Evolutionary conservation across 2,888 invertebrate species (phyloP).

Genomic region (Heliconius ismenius): DNA sequence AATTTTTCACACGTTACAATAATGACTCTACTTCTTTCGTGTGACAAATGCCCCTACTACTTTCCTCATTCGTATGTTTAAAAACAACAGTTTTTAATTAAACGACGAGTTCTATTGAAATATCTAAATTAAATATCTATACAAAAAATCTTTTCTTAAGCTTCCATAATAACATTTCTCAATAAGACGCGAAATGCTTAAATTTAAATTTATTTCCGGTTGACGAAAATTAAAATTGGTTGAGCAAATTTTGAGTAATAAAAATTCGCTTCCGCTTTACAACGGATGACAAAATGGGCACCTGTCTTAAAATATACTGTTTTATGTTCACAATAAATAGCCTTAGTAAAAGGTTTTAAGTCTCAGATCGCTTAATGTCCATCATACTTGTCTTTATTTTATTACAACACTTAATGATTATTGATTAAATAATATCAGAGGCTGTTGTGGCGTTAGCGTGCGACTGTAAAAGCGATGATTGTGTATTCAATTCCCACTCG

Average conservation of each 20-base stretch:
- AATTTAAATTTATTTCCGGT: conserved; percentile 2
- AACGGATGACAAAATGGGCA: conserved; percentile 22
- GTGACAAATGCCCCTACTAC: not conserved
- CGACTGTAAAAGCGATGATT: too few relatives aligned
- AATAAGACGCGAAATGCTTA: not conserved
- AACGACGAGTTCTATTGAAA: not conserved
- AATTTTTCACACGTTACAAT: too few relatives aligned
- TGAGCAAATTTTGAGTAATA: not conserved
- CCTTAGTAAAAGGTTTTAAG: conserved; percentile 30
- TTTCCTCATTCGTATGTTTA: not conserved
- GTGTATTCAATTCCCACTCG: too few relatives aligned
- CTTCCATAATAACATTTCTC: not conserved
- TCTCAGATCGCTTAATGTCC: conserved; percentile 2
- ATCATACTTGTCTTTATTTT: conserved; percentile 4
- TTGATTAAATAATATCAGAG: not conserved
- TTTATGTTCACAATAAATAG: conserved; percentile 42
- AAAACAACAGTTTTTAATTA: not conserved
- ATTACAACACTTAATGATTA: not conserved
- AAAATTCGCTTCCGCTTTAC: conserved; percentile 30
- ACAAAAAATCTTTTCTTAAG: not conserved
- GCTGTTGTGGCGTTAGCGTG: too few relatives aligned
- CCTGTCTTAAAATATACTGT: conserved; percentile 37
- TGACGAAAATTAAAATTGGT: not conserved
- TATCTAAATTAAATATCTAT: not conserved
- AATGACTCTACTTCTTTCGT: too few relatives aligned